phyloP scores from a whole-genome alignment of 1,140 invertebrate genomes.

The Nasonia giraulti region DNA sequence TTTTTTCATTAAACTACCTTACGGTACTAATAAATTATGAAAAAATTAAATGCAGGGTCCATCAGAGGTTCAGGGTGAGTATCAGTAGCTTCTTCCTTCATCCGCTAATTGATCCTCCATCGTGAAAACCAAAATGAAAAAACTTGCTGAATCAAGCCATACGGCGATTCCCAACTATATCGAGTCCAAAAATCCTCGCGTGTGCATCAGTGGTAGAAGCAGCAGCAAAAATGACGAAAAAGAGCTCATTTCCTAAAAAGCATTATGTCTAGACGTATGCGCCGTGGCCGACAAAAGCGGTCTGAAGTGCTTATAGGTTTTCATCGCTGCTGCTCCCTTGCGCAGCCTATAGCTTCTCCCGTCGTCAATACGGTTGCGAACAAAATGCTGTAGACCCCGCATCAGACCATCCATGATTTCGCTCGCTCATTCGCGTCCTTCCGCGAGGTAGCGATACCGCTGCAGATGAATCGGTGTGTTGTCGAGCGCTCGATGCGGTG shows the following conservation, averaged over 20 bases:
- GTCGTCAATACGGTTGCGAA: neutral
- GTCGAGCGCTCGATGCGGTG: neutral
- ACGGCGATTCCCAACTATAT: neutral
- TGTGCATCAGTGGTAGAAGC: neutral
- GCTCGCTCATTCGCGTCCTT: too few relatives aligned
- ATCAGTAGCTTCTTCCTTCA: too few relatives aligned
- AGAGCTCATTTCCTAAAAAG: conserved; percentile 22
- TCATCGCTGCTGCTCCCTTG: conserved; percentile 6
- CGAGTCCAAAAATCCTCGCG: neutral
- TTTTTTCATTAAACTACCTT: too few relatives aligned
- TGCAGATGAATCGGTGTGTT: neutral
- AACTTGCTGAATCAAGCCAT: neutral
- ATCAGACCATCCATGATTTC: neutral
- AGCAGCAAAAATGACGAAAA: neutral
- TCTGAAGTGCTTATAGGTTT: conserved; percentile 33
- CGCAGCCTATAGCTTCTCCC: neutral
- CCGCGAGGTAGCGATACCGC: neutral
- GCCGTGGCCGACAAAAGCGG: neutral
- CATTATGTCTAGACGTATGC: conserved; percentile 26
- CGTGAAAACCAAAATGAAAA: neutral
- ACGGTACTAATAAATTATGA: too few relatives aligned
- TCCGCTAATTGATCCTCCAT: neutral
- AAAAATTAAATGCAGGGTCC: too few relatives aligned
- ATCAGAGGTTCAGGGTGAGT: too few relatives aligned
- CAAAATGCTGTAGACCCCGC: neutral